Percentiles rank a stretch among this genome's conserved stretches.
Evolutionary conservation across 2,797 vertebrate genomes (phyloP).

Genomic region (Paramormyrops hopkinsi): DNA sequence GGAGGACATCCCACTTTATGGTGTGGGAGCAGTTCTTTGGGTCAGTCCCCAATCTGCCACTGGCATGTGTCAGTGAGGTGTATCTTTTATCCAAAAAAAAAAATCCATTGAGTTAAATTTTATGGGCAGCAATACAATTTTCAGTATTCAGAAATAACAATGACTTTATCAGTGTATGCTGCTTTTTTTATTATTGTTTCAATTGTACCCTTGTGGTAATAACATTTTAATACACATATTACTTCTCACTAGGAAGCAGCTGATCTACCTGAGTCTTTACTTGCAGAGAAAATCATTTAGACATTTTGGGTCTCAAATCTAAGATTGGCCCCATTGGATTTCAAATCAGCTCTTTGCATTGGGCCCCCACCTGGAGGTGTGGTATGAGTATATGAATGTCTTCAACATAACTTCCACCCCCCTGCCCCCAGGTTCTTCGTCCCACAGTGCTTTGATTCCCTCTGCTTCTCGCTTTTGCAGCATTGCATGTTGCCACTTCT

Average conservation of each 20-base stretch:
- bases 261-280: slow-evolving; percentile 28
- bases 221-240: slow-evolving; percentile 15
- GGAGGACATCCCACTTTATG: not conserved
- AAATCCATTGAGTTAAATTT: not conserved
- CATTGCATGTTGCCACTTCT: slow-evolving; percentile 58
- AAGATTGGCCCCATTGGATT: slow-evolving; percentile 66
- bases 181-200: not conserved
- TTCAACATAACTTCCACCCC: not conserved
- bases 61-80: not conserved
- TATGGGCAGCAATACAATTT: not conserved
- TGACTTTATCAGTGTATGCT: not conserved
- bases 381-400: not conserved
- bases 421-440: not conserved
- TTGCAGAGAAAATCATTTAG: slow-evolving; percentile 49
- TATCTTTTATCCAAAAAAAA: not conserved
- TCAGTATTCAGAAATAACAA: not conserved
- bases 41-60: not conserved
- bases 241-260: slow-evolving; percentile 7
- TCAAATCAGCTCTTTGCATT: slow-evolving; percentile 49
- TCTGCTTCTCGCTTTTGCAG: slow-evolving; percentile 53
- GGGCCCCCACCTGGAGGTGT: not conserved
- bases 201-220: not conserved
- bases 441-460: slow-evolving; percentile 35
- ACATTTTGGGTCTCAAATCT: slow-evolving; percentile 55
- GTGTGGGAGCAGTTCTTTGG: not conserved